Conservation (phyloP, 2,888 invertebrate genomes). For the Phalera bucephala region DNA sequence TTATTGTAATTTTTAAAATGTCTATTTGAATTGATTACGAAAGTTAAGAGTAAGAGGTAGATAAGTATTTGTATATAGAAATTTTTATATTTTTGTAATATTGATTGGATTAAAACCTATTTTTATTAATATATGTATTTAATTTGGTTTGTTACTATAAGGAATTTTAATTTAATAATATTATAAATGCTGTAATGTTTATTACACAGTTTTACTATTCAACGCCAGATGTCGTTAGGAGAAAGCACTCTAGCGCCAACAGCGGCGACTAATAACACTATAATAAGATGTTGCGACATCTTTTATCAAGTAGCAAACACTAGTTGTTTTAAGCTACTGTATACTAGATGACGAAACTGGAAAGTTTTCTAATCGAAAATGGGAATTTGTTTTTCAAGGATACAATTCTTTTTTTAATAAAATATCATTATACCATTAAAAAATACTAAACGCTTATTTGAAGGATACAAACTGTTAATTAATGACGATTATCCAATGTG, state of each 20-base stretch:
- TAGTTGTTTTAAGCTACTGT: conserved; percentile 14
- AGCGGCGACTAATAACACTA: conserved; percentile 16
- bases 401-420: no score
- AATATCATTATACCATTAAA: no score
- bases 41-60: no score
- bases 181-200: neutral
- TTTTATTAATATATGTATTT: neutral
- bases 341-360: conserved; percentile 29
- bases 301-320: conserved; percentile 18
- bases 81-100: neutral
- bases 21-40: no score
- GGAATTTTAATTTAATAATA: neutral
- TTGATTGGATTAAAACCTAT: no score
- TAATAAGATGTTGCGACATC: conserved; percentile 17
- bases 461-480: no score
- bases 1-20: no score
- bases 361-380: neutral
- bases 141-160: no score
- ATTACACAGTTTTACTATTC: conserved; percentile 36
- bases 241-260: conserved; percentile 16
- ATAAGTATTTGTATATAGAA: neutral
- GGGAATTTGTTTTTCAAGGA: neutral
- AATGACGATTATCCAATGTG: no score
- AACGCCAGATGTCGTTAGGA: conserved; percentile 38
- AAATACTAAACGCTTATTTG: no score